Base-by-base conservation (phyloP, 2,797 vertebrate genomes). In the Tadarida brasiliensis region DNA sequence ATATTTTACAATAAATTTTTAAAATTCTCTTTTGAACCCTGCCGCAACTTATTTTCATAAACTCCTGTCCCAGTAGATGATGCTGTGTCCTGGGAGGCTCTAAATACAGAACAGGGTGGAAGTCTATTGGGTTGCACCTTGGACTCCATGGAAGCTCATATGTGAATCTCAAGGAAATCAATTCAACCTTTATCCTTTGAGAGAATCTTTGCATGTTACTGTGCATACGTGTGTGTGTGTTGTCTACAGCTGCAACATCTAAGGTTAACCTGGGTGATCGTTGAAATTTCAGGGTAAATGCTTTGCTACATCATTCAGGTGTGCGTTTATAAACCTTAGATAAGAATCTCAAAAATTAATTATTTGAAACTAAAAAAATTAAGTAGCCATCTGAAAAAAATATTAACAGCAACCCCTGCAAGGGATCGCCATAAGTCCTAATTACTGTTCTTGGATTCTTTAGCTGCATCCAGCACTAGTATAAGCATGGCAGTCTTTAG, bases 271-370 rank as follows among this genome's bases (percentile, higher is more conserved):
- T 85, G 22, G 11, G 33, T 70, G 30, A 83, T 86, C 68, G 74
- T 54, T 85, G 24, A 94, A 82, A 82, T 47, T 84, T 35, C 33
- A 80, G 54, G 54, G 76, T 59, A 90, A 92, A 92, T 88, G 30
- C 71, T 95, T 95, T 88, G 61, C n/a, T 11, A 80, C 68, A 22
- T 87, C 57, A 89, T 67, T 39, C 70, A 86, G 83, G 47, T 39
- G 51, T 87, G 65, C 87, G 12, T 65, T 91, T 95, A 91, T 90
- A 93, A 86, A 65, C 14, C 30, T 68, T 68, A 70, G 30, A 73
- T 44, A 90, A 96, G 68, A 94, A 81, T 67, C 61, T 87, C 10
- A 59, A 93, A 94, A 90, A 61, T 49, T 59, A 94, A 90, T 90
- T n/a, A 90, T 76, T 92, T 82, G 91, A 94, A 87, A 70, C 56